phyloP scores from a whole-genome alignment of 2,888 invertebrate genomes.

The Luffia ferchaultella region DNA sequence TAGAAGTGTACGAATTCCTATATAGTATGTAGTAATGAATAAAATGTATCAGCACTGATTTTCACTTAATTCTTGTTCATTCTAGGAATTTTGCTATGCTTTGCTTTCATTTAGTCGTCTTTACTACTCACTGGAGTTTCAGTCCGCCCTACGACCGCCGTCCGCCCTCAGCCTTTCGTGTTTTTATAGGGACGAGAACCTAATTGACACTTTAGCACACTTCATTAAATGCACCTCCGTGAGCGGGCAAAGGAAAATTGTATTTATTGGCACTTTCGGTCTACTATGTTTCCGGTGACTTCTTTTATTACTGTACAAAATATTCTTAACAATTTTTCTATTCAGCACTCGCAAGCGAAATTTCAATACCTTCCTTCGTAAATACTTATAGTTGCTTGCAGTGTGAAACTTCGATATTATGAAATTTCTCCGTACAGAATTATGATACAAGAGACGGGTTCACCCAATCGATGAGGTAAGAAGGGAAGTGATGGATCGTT shows the following conservation, averaged over 20 bases:
- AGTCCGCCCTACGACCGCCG: conserved; percentile 13
- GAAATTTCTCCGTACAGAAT: no score
- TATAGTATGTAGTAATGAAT: not conserved
- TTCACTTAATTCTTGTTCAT: not conserved
- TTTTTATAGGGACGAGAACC: conserved; percentile 29
- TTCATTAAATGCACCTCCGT: conserved; percentile 26
- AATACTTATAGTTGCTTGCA: no score
- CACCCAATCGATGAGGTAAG: conserved; percentile 1
- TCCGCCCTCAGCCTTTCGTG: conserved; percentile 14
- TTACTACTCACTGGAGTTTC: not conserved
- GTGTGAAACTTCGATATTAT: no score
- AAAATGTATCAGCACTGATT: not conserved
- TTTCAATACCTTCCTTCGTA: no score
- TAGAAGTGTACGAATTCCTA: no score
- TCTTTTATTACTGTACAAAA: no score
- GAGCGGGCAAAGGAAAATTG: conserved; percentile 1
- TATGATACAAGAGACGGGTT: no score
- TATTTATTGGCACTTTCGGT: conserved; percentile 5
- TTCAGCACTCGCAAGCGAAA: no score
- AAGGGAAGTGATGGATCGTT: conserved; percentile 36
- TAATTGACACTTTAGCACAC: conserved; percentile 37
- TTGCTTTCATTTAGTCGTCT: not conserved
- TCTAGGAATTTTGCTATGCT: not conserved
- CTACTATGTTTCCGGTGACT: not conserved
- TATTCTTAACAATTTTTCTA: no score